These are phyloP conservation scores for Harpagoxenus sublaevis DNA, from an alignment of 2,888 invertebrate genomes.

Conservation along the genomic window DNA sequence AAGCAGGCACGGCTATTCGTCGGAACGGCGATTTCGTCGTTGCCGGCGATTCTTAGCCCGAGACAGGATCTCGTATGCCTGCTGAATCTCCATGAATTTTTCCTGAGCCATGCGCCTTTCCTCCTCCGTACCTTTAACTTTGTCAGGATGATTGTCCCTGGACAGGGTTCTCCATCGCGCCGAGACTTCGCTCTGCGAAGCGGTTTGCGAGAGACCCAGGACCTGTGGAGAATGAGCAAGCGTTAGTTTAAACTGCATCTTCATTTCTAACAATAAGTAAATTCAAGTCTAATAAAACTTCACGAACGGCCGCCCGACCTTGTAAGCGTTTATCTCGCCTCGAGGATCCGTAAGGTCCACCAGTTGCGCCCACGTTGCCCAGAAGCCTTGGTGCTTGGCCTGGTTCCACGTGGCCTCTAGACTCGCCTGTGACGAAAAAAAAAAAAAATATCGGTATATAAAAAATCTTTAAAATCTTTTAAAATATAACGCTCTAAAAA, in stretches of 20 bases:
- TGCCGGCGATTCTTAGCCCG: constrained; percentile 93
- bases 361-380: constrained; percentile 94
- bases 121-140: constrained; percentile 91
- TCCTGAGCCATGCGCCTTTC: constrained; percentile 92
- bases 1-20: constrained; percentile 23
- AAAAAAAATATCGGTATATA: neutral
- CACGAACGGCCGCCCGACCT: constrained; percentile 86
- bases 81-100: constrained; percentile 96
- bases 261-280: neutral
- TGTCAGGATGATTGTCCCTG: constrained; percentile 96
- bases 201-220: constrained; percentile 92
- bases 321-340: constrained; percentile 96
- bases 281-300: neutral
- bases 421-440: constrained; percentile 77
- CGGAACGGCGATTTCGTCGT: constrained; percentile 89
- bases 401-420: constrained; percentile 92
- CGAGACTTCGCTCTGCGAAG: constrained; percentile 95
- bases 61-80: constrained; percentile 96
- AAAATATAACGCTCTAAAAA: neutral
- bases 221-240: constrained; percentile 86
- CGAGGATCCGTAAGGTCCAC: constrained; percentile 95
- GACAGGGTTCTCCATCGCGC: constrained; percentile 93
- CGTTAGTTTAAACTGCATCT: neutral
- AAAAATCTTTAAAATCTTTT: neutral
- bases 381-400: constrained; percentile 93